Evolutionary conservation across 2,797 vertebrate genomes (phyloP).

Genomic region (Dendrocincla tyrannina): DNA sequence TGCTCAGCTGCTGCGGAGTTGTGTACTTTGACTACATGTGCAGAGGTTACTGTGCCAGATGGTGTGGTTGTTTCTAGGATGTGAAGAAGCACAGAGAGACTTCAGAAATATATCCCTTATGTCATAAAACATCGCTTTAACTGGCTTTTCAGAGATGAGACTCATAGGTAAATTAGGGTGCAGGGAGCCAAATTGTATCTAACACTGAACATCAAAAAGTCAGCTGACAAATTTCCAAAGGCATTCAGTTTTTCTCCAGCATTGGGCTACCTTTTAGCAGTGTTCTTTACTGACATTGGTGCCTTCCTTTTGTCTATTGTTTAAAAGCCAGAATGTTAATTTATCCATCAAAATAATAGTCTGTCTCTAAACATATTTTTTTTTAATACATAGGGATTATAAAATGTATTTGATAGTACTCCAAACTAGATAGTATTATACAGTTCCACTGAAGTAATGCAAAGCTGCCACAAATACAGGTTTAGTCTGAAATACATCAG

Average conservation of each 20-base stretch:
- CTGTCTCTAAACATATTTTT: not conserved
- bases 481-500: not conserved
- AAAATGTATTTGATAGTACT: not conserved
- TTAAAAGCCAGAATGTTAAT: not conserved
- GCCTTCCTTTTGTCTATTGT: not conserved
- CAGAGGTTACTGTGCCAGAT: conserved; percentile 61
- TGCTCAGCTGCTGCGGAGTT: conserved; percentile 18
- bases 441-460: not conserved
- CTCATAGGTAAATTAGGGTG: conserved; percentile 23
- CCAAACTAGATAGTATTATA: not conserved
- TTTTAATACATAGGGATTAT: not conserved
- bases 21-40: not conserved
- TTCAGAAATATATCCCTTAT: conserved; percentile 22
- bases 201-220: conserved; percentile 2
- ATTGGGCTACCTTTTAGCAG: not conserved
- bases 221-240: not conserved
- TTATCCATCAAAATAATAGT: not conserved
- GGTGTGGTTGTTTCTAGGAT: conserved; percentile 17
- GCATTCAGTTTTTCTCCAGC: not conserved
- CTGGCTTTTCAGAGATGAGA: conserved; percentile 11
- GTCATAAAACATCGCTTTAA: conserved; percentile 41
- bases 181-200: not conserved
- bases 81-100: conserved; percentile 28
- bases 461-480: not conserved
- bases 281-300: not conserved